Evolutionary conservation across 2,797 vertebrate species (phyloP), one percentile per base, ranked within the genome.

Genomic region (Sebastes flavidus): DNA sequence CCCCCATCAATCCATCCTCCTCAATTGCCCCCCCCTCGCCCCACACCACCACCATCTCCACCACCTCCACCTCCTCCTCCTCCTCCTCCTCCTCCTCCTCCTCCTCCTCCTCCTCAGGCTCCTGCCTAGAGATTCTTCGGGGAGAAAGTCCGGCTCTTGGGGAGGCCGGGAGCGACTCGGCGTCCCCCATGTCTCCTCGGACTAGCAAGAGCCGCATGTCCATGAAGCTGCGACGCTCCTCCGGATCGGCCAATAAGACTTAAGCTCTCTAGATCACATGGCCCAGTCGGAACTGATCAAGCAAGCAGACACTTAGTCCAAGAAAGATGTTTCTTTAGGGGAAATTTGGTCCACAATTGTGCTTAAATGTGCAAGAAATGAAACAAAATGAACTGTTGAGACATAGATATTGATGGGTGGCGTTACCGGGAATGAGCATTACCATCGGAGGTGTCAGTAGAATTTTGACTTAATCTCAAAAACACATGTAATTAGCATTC

Each of bases 191-290:
- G 96, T 99, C 97, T 92, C 97, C 98, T 94, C 97, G 98, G 94
- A 97, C 97, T 97, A 99, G 98, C 97, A 99, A 99, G 96, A 99
- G 97, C 91, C 98, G 98, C 91, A 97, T 99, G 97, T 99, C 98
- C 89, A 98, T 99, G 97, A 99, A 99, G 94, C 96, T 99, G 85
- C 97, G 98, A 14, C 97, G 98, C 82, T 99, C 98, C 65, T 99
- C 98, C 1, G 98, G 98, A 92, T 99, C 98, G 0, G 98, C 98
- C 94, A 99, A 99, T 95, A 99, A 99, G 94, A 98, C 97, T 91
- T 99, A 79, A 88, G 75, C 34, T 61, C 2, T n/a, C 4, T 10
- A 13, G 2, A 27, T 7, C 22, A 2, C 14, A 2, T 2, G 8
- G 24, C 52, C 46, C 29, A 3, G 12, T 22, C 18, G 3, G 4